Percentiles rank a stretch among this genome's conserved stretches.
These are phyloP conservation scores for Stenchaetothrips biformis DNA, from an alignment of 2,888 invertebrate genomes.

Conservation along the genomic window DNA sequence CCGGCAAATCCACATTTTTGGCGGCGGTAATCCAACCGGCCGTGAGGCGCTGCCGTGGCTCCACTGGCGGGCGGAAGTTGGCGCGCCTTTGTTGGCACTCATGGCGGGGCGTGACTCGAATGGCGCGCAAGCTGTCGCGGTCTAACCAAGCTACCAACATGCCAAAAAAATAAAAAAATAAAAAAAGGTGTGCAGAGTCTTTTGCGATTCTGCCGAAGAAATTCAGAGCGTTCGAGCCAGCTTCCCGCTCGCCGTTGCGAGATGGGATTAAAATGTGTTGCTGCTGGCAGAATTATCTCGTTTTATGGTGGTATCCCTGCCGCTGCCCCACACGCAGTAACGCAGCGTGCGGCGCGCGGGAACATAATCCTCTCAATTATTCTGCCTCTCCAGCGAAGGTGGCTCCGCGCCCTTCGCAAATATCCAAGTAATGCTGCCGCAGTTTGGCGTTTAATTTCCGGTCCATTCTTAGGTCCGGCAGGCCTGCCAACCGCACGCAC, in stretches of 20 bases:
- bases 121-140: too few species aligned
- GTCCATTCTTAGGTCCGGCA: background rate
- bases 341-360: background rate
- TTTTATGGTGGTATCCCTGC: background rate
- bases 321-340: too few species aligned
- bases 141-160: too few species aligned
- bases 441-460: slow-evolving; percentile 24
- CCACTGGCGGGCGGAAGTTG: too few species aligned
- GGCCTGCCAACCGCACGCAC: background rate
- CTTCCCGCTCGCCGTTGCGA: too few species aligned
- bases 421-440: slow-evolving; percentile 20
- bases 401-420: background rate
- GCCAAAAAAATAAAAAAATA: too few species aligned
- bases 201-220: too few species aligned
- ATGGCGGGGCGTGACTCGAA: too few species aligned
- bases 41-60: too few species aligned
- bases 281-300: background rate
- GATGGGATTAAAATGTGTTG: slow-evolving; percentile 13
- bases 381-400: background rate
- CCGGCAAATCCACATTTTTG: background rate
- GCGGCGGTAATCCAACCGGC: background rate
- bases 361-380: slow-evolving; percentile 16
- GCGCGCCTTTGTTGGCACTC: too few species aligned
- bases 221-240: too few species aligned
- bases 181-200: too few species aligned